A percentile compares a stretch with the other conserved stretches of the same genome.
Evolutionary conservation across 2,888 invertebrate genomes (phyloP).

Genomic region (Anticlea derivata): DNA sequence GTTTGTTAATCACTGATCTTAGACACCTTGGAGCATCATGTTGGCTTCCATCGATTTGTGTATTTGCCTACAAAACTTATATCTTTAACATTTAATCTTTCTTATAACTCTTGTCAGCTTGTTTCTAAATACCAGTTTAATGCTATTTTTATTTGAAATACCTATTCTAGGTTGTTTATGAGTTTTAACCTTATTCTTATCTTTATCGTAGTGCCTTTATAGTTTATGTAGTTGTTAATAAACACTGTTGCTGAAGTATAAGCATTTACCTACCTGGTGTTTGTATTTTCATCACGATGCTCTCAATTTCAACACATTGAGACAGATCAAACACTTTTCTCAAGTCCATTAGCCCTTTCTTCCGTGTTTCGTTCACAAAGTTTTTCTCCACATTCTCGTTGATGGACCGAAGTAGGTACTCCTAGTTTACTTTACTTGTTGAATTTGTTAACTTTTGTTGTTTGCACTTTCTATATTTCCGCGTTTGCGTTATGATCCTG

Average conservation of each 20-base stretch:
- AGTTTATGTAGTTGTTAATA: no score
- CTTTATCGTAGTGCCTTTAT: no score
- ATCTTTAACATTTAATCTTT: background rate
- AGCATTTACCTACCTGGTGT: no score
- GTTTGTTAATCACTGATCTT: slow-evolving; percentile 39
- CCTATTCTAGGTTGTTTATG: background rate
- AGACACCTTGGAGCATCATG: slow-evolving; percentile 17
- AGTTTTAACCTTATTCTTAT: no score
- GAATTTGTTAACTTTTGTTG: slow-evolving; percentile 25
- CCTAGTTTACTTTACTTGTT: slow-evolving; percentile 23
- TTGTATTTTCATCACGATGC: slow-evolving; percentile 7
- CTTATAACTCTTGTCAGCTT: no score
- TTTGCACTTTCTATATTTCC: slow-evolving; percentile 27
- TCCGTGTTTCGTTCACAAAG: slow-evolving; percentile 30
- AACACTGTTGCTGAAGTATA: no score
- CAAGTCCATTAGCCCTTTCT: slow-evolving; percentile 29
- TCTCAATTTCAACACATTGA: slow-evolving; percentile 19
- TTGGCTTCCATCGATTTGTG: slow-evolving; percentile 5
- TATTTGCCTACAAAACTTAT: background rate
- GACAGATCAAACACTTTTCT: slow-evolving; percentile 19
- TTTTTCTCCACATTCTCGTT: slow-evolving; percentile 16
- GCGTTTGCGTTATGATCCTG: no score
- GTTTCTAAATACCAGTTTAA: no score
- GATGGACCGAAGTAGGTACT: slow-evolving; percentile 2
- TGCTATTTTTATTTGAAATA: background rate